Evolutionary conservation across 2,113 vertebrate species (phyloP).

Genomic region (Gymnobelideus leadbeateri): DNA sequence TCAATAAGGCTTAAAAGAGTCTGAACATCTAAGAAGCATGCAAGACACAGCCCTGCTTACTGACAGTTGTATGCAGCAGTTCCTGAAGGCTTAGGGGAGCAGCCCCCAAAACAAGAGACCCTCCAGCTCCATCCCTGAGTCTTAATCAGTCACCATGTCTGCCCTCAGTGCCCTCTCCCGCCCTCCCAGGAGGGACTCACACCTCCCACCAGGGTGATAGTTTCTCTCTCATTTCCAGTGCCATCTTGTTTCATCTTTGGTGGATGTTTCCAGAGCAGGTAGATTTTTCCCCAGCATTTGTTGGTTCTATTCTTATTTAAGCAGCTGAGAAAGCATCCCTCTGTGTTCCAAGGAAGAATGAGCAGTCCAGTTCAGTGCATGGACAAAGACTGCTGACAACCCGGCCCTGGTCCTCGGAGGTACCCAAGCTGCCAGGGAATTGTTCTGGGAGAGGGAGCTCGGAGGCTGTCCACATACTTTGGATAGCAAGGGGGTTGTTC

Average conservation of each 20-base stretch:
- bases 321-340: not conserved
- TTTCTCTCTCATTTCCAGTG: not conserved
- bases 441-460: constrained; percentile 12
- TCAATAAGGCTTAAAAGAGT: constrained; percentile 17
- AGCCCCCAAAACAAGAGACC: not conserved
- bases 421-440: constrained; percentile 82
- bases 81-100: not conserved
- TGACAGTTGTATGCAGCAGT: not conserved
- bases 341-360: not conserved
- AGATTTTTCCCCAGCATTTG: not conserved
- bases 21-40: not conserved
- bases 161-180: not conserved
- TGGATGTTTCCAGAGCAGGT: not conserved
- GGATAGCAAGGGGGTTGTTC: constrained; percentile 71
- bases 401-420: constrained; percentile 78
- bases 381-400: constrained; percentile 81
- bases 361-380: constrained; percentile 53
- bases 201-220: not conserved
- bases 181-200: not conserved
- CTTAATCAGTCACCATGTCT: not conserved
- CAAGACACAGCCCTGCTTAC: not conserved
- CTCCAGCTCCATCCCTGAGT: not conserved
- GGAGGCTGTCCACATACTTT: constrained; percentile 59
- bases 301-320: not conserved
- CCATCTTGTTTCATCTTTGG: not conserved